A percentile compares a stretch with the other conserved stretches of the same genome.
Conservation (phyloP, 2,888 invertebrate genomes). For the Plagodis pulveraria region DNA sequence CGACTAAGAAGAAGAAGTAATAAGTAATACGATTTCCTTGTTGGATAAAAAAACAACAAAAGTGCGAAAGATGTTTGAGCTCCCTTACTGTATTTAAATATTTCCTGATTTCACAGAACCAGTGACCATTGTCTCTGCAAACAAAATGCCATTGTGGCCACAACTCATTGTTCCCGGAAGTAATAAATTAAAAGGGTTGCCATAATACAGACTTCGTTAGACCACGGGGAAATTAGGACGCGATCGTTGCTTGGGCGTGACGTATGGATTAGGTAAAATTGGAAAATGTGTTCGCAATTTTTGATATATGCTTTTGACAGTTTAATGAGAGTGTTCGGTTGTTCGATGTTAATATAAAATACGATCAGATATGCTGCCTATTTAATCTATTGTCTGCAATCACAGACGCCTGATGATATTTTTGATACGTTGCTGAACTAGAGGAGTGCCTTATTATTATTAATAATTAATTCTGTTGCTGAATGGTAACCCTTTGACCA, state of each 20-base stretch:
- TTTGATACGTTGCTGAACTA: no score
- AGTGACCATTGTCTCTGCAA: conserved; percentile 22
- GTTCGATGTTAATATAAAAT: not conserved
- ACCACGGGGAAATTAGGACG: conserved; percentile 8
- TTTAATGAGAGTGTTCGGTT: not conserved
- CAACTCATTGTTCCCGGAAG: conserved; percentile 15
- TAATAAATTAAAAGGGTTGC: conserved; percentile 28
- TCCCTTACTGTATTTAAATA: conserved; percentile 3
- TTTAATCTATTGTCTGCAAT: no score
- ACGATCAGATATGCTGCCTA: no score
- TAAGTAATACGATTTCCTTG: no score
- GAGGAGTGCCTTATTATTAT: no score
- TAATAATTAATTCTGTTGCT: no score
- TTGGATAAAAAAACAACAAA: no score
- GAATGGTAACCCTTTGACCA: no score
- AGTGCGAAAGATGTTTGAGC: no score
- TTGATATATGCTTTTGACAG: conserved; percentile 4
- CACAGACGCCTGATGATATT: no score
- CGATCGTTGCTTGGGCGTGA: conserved; percentile 1
- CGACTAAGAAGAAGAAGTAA: no score
- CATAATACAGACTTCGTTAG: conserved; percentile 22
- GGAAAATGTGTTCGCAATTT: conserved; percentile 3
- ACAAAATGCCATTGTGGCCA: conserved; percentile 24
- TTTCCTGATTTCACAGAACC: conserved; percentile 2
- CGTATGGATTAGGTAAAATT: conserved; percentile 6